Evolutionary conservation across 2,888 invertebrate genomes (phyloP).

Genomic region (Drosophila crucigera): DNA sequence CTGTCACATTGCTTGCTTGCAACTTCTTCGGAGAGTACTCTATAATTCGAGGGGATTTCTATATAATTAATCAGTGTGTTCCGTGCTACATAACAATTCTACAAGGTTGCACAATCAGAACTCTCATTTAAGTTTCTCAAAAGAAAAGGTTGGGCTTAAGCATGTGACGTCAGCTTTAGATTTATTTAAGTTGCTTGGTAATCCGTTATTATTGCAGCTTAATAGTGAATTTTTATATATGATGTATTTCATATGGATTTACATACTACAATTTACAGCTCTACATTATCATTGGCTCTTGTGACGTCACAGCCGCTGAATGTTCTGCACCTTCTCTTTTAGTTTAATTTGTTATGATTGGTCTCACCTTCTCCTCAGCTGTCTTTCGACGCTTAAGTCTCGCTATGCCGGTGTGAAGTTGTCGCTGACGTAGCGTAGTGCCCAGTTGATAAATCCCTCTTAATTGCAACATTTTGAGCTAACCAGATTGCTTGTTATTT

Average conservation of each 20-base stretch:
- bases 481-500: background rate
- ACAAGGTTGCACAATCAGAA: background rate
- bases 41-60: slow-evolving; percentile 87
- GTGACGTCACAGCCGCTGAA: slow-evolving; percentile 27
- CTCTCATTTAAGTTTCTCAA: background rate
- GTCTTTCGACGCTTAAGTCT: slow-evolving; percentile 88
- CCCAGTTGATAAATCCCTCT: slow-evolving; percentile 32
- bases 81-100: background rate
- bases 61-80: slow-evolving; percentile 67
- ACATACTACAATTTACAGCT: background rate
- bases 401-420: slow-evolving; percentile 71
- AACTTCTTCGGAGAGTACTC: slow-evolving; percentile 86
- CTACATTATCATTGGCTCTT: background rate
- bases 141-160: background rate
- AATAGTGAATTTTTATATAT: background rate
- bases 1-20: slow-evolving; percentile 50
- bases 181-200: background rate
- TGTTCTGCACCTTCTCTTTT: slow-evolving; percentile 17
- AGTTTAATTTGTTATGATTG: background rate
- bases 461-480: slow-evolving; percentile 47
- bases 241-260: background rate
- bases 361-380: slow-evolving; percentile 87
- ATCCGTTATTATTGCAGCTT: background rate
- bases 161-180: background rate
- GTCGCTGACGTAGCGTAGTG: slow-evolving; percentile 21